Evolutionary conservation across 2,797 vertebrate genomes (phyloP).

Genomic region (Enteromius argenteus): DNA sequence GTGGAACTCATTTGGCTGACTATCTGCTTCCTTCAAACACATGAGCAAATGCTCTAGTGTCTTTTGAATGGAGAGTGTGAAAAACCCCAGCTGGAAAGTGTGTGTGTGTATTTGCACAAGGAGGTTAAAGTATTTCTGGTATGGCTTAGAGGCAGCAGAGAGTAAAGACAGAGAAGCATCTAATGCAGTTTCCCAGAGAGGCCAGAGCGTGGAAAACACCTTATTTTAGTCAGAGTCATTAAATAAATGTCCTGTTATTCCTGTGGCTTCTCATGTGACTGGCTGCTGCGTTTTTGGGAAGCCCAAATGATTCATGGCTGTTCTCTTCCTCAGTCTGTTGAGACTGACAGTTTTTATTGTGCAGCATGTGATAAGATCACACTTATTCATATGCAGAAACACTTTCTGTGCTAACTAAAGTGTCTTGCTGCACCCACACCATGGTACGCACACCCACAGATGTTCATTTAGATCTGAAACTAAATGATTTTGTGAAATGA

Average conservation of each 20-base stretch:
- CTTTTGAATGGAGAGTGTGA: slow-evolving; percentile 32
- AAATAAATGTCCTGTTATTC: neutral
- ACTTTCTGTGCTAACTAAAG: neutral
- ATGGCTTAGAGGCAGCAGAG: slow-evolving; percentile 13
- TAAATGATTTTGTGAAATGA: neutral
- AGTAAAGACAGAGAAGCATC: neutral
- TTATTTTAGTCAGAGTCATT: slow-evolving; percentile 1
- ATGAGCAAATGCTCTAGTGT: slow-evolving; percentile 11
- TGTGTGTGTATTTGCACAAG: slow-evolving; percentile 15
- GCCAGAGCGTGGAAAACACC: neutral
- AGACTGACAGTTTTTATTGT: neutral
- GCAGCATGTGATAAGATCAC: neutral
- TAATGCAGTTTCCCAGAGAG: neutral
- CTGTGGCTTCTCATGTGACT: neutral
- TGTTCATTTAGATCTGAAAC: neutral
- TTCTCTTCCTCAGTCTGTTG: slow-evolving; percentile 13
- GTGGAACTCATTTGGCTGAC: neutral
- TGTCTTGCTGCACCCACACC: neutral
- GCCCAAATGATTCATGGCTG: neutral
- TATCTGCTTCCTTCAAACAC: slow-evolving; percentile 15
- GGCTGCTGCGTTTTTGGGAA: neutral
- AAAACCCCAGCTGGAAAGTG: slow-evolving; percentile 18
- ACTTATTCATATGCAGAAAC: neutral
- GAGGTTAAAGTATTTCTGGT: slow-evolving; percentile 9
- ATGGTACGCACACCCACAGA: neutral